Evolutionary conservation across 2,888 invertebrate genomes (phyloP).

Genomic region (Chironomus tentans): DNA sequence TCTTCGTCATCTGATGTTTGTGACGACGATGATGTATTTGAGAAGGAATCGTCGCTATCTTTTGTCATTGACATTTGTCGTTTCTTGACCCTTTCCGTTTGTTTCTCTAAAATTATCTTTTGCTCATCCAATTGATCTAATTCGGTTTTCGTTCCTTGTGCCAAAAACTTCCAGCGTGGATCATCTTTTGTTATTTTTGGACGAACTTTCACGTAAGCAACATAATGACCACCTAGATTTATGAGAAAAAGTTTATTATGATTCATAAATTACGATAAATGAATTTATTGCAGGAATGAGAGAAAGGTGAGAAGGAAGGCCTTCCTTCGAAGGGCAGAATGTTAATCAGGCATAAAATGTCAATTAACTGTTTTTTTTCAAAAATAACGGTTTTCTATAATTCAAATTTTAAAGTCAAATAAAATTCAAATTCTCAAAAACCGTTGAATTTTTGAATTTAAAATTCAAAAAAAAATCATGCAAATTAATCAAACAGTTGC

Average conservation of each 20-base stretch:
- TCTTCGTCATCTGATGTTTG: conserved; percentile 41
- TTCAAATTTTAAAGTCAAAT: not conserved
- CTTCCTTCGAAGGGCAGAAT: too few species aligned
- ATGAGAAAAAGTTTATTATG: too few species aligned
- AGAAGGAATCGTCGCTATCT: conserved; percentile 48
- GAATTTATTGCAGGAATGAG: too few species aligned
- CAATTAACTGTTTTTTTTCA: not conserved
- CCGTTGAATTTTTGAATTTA: conserved; percentile 44
- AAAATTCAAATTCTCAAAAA: not conserved
- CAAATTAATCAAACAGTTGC: too few species aligned
- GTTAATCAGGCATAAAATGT: too few species aligned
- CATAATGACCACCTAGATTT: conserved; percentile 54
- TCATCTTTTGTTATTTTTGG: conserved; percentile 52
- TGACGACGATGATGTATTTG: conserved; percentile 43
- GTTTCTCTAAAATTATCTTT: conserved; percentile 41
- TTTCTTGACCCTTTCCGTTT: conserved; percentile 38
- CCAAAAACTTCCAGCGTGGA: conserved; percentile 64
- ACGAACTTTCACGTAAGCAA: conserved; percentile 89
- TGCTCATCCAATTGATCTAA: conserved; percentile 45
- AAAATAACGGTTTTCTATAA: too few species aligned
- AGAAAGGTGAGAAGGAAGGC: too few species aligned
- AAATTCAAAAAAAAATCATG: conserved; percentile 37
- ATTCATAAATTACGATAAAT: too few species aligned
- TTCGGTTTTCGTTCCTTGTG: conserved; percentile 49
- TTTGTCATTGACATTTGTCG: conserved; percentile 34